Percentiles rank a stretch among this genome's conserved stretches.
phyloP scores from a whole-genome alignment of 2,113 vertebrate genomes.

The Ochotona princeps region DNA sequence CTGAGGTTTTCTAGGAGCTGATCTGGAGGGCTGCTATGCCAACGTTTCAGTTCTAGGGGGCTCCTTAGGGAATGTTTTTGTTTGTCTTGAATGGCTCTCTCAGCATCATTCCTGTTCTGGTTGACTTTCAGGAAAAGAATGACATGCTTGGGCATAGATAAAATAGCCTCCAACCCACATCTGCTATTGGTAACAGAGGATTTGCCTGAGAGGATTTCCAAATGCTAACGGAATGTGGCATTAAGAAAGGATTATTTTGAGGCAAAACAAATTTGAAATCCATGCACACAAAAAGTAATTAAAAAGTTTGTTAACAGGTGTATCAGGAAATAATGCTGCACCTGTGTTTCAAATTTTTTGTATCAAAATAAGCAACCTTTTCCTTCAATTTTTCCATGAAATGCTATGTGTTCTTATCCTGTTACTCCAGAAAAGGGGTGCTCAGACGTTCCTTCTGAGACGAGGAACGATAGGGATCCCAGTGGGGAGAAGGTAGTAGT shows the following conservation, averaged over 20 bases:
- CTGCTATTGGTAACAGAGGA: neutral
- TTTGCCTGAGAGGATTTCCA: neutral
- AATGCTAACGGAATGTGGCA: too few relatives aligned
- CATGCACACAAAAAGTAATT: too few relatives aligned
- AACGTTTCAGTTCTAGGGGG: neutral
- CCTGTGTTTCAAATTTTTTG: too few relatives aligned
- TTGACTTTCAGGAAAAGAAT: neutral
- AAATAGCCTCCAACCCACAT: neutral
- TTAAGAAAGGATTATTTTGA: too few relatives aligned
- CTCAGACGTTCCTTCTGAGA: neutral
- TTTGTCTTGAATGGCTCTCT: neutral
- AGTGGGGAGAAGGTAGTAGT: neutral
- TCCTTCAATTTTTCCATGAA: too few relatives aligned
- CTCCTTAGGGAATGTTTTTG: neutral
- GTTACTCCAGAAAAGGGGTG: neutral
- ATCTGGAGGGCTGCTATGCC: neutral
- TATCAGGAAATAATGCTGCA: too few relatives aligned
- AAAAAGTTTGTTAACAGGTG: too few relatives aligned
- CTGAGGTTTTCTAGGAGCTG: neutral
- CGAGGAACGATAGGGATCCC: rapidly evolving
- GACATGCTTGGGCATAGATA: neutral
- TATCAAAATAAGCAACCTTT: too few relatives aligned
- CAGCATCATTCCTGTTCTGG: neutral
- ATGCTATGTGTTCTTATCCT: neutral
- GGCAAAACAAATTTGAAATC: too few relatives aligned